Evolutionary conservation across 2,113 vertebrate species (phyloP).

Genomic region (Protobothrops mucrosquamatus): DNA sequence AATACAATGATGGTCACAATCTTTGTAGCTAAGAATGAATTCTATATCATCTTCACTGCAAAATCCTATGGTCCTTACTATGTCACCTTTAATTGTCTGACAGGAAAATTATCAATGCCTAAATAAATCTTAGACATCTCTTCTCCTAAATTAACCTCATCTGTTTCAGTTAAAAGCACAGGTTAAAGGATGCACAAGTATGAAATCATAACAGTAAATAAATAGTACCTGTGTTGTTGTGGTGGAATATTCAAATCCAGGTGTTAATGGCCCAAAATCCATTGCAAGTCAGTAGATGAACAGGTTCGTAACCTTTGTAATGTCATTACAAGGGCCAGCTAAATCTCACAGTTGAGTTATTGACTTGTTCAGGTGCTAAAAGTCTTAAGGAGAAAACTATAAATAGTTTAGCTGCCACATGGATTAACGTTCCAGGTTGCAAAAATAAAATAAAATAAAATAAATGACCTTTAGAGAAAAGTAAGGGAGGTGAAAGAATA

Average conservation of each 20-base stretch:
- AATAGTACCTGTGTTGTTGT: background rate
- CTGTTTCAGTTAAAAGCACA: background rate
- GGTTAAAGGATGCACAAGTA: background rate
- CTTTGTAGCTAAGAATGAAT: slow-evolving; percentile 9
- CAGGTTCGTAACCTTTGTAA: background rate
- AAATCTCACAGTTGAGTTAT: background rate
- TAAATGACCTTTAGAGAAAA: background rate
- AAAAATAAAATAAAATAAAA: background rate
- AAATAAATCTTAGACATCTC: background rate
- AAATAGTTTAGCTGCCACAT: background rate
- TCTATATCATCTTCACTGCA: background rate
- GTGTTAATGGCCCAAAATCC: background rate
- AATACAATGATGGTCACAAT: slow-evolving; percentile 9
- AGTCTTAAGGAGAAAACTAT: background rate
- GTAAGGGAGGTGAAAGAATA: background rate
- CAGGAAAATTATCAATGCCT: background rate
- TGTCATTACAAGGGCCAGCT: background rate
- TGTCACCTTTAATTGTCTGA: background rate
- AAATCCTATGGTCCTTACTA: background rate
- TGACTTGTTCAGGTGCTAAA: background rate
- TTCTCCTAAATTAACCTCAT: background rate
- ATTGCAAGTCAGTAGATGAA: background rate
- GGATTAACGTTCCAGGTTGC: background rate
- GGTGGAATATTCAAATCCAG: background rate
- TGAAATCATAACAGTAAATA: background rate